A percentile compares a stretch with the other conserved stretches of the same genome.
phyloP scores from a whole-genome alignment of 2,888 invertebrate genomes.

The Pyrgus malvae region DNA sequence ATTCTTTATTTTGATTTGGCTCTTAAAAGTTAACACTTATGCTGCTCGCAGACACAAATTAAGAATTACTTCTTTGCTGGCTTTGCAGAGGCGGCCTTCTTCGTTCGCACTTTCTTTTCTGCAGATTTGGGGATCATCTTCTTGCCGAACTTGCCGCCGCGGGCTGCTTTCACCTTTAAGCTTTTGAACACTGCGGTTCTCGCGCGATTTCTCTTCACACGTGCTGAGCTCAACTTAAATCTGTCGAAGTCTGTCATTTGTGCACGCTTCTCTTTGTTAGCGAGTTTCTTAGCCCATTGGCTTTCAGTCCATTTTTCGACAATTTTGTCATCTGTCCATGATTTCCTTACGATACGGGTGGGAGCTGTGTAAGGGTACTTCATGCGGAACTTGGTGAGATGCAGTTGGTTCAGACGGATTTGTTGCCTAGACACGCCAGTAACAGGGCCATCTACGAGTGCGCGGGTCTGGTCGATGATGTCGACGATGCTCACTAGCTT shows the following conservation, averaged over 20 bases:
- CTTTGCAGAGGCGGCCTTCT: constrained; percentile 68
- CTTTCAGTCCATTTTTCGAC: constrained; percentile 94
- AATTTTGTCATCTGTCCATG: constrained; percentile 93
- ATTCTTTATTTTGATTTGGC: too few relatives aligned
- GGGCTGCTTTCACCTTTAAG: constrained; percentile 85
- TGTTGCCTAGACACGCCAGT: constrained; percentile 90
- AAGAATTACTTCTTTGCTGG: constrained; percentile 80
- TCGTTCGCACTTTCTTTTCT: constrained; percentile 73
- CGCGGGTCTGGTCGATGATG: constrained; percentile 97
- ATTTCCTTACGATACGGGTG: constrained; percentile 93
- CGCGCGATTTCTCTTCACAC: constrained; percentile 91
- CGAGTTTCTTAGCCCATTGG: constrained; percentile 95
- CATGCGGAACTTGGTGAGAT: constrained; percentile 95
- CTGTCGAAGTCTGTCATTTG: constrained; percentile 96
- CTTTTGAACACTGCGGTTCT: constrained; percentile 89
- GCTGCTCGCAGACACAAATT: constrained; percentile 57
- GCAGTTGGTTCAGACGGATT: constrained; percentile 94
- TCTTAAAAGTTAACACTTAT: background rate
- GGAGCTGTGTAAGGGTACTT: constrained; percentile 93
- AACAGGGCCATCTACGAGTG: constrained; percentile 96
- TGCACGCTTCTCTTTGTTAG: constrained; percentile 91
- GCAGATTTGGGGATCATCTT: constrained; percentile 80
- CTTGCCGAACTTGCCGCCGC: constrained; percentile 83
- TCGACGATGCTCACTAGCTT: constrained; percentile 97
- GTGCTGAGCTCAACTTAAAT: constrained; percentile 96